Evolutionary conservation across 2,797 vertebrate genomes (phyloP), one percentile per base, ranked within the genome.

Genomic region (Poeciliopsis presidionis): DNA sequence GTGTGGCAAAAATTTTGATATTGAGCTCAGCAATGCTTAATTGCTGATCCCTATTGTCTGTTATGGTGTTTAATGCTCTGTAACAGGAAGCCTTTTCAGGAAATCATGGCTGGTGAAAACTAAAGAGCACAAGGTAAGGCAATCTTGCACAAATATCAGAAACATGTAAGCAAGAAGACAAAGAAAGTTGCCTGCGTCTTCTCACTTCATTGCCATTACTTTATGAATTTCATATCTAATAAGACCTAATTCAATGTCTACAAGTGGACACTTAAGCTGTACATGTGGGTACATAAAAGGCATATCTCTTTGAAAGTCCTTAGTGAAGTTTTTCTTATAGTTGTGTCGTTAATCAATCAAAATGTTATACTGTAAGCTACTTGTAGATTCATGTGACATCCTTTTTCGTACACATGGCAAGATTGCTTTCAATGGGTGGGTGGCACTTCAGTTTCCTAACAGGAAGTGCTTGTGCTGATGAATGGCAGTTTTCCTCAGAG

Each of bases 381-480:
- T 51, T 49, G 30, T 36, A 72, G 79, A 65, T 70, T 73, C 46
- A 11, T 36, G 12, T 8, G 43, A 74, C 61, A 8, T 36, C 63
- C 39, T 72, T 77, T 39, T 33, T 51, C 70, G 47, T 36, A 73
- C 72, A 22, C 70, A 43, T 30, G 7, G 78, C 74, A 8, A 81
- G 73, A 39, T 72, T 51, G 83, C 78, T 86, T 69, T 89, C 84
- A 86, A 82, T 80, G 84, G 67, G 92, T 90, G 87, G 92, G 90
- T 90, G 92, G 89, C 85, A 84, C 77, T 74, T 88, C 65, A 73
- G 89, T 90, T 91, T 90, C 88, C 86, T 89, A 81, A 90, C 92
- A 94, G 93, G 93, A 94, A 93, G 90, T 61, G 76, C 87, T 90
- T 87, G 75, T 75, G 82, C 84, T 86, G 78, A 87, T 89, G 85